phyloP scores from a whole-genome alignment of 1,140 invertebrate genomes.

The Dryas iulia region DNA sequence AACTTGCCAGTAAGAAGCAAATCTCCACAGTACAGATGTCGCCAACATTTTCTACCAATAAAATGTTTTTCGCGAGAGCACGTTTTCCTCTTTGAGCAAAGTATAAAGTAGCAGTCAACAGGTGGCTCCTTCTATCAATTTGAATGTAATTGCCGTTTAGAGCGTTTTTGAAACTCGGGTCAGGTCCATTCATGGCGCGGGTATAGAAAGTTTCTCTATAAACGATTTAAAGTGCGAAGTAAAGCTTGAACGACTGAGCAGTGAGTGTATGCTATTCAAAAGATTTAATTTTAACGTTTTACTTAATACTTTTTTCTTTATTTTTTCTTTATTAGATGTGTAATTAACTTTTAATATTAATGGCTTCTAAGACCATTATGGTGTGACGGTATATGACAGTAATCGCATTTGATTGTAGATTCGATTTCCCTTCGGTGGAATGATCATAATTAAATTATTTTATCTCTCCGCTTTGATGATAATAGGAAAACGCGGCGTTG shows the following conservation, averaged over 20 bases:
- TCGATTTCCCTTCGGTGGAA: no score
- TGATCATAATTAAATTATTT: no score
- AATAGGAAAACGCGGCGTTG: no score
- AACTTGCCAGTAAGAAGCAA: slow-evolving; percentile 55
- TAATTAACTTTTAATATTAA: neutral
- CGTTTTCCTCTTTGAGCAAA: slow-evolving; percentile 50
- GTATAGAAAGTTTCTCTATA: slow-evolving; percentile 36
- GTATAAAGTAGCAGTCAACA: slow-evolving; percentile 57
- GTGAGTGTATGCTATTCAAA: neutral
- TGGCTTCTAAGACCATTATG: no score
- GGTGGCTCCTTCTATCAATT: slow-evolving; percentile 68
- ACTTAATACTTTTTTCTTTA: neutral
- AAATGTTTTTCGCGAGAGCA: slow-evolving; percentile 62
- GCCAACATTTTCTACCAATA: slow-evolving; percentile 62
- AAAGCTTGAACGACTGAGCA: neutral
- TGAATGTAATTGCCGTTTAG: slow-evolving; percentile 63
- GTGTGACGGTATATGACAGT: no score
- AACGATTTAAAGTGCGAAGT: slow-evolving; percentile 20
- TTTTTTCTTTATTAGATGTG: neutral
- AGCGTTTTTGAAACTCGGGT: slow-evolving; percentile 43
- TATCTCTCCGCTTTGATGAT: no score
- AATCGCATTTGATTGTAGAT: no score
- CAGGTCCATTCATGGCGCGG: slow-evolving; percentile 32
- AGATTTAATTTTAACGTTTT: neutral
- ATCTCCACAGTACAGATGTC: slow-evolving; percentile 67